Evolutionary conservation across 1,140 invertebrate species (phyloP).

Genomic region (Bombus pascuorum): DNA sequence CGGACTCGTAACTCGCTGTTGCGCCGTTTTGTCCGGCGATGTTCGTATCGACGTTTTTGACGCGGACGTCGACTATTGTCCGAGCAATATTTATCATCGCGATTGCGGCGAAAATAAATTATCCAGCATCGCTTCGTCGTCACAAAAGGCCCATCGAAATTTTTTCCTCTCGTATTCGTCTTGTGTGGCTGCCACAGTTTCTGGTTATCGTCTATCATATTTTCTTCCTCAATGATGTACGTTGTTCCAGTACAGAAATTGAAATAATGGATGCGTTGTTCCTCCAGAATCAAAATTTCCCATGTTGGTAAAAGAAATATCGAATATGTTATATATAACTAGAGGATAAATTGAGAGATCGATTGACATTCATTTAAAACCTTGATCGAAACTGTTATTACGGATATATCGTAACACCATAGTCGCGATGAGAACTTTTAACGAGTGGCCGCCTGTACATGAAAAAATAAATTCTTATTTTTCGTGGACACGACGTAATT

Average conservation of each 20-base stretch:
- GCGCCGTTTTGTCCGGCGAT: conserved; percentile 21
- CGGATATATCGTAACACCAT: not conserved
- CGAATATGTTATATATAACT: not conserved
- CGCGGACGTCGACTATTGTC: conserved; percentile 29
- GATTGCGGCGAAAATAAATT: conserved; percentile 43
- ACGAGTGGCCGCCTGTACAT: not conserved
- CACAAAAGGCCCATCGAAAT: not conserved
- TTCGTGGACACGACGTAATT: not conserved
- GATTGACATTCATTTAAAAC: too few species aligned
- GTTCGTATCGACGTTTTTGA: conserved; percentile 43
- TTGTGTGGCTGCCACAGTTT: not conserved
- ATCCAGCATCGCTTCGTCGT: not conserved
- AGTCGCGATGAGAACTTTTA: not conserved
- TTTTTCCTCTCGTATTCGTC: not conserved
- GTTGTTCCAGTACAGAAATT: not conserved
- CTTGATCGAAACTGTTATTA: too few species aligned
- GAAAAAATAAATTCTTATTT: not conserved
- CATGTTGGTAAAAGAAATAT: not conserved
- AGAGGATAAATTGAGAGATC: too few species aligned
- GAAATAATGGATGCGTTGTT: not conserved
- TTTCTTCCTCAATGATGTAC: not conserved
- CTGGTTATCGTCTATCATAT: not conserved
- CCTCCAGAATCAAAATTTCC: not conserved
- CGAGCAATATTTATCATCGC: conserved; percentile 41
- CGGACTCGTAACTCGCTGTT: conserved; percentile 36